These are phyloP conservation scores for Stegostoma tigrinum DNA, from an alignment of 2,113 vertebrate species.

Conservation along the genomic window DNA sequence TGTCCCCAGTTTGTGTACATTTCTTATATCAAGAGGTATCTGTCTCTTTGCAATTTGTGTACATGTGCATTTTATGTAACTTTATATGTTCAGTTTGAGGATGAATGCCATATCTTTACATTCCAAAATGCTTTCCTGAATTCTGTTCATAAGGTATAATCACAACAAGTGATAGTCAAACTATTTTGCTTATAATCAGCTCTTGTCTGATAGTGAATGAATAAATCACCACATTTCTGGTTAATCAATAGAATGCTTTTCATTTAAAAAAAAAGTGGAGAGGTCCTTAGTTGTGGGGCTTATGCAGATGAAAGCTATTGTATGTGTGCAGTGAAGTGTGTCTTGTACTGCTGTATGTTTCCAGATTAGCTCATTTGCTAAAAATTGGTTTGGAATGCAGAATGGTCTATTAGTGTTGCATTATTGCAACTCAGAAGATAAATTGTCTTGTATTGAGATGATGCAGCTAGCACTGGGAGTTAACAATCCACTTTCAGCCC, in stretches of 20 bases:
- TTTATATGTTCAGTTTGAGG: neutral
- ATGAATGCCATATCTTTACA: neutral
- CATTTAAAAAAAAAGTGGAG: conserved; percentile 27
- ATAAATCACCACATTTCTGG: conserved; percentile 15
- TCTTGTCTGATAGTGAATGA: neutral
- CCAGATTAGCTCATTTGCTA: conserved; percentile 37
- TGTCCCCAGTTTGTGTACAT: neutral
- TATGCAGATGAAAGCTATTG: conserved; percentile 33
- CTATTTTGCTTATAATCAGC: neutral
- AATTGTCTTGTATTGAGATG: conserved; percentile 36
- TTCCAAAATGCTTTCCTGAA: neutral
- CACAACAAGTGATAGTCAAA: neutral
- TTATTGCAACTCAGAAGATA: conserved; percentile 33
- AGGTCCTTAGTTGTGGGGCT: neutral
- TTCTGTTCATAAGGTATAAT: neutral
- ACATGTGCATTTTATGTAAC: neutral
- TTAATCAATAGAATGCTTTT: conserved; percentile 24
- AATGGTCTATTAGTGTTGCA: conserved; percentile 35
- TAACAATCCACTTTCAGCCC: conserved; percentile 36
- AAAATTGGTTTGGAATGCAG: conserved; percentile 38
- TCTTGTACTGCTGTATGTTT: conserved; percentile 26
- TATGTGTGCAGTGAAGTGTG: conserved; percentile 23
- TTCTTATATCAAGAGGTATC: neutral
- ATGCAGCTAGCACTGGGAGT: conserved; percentile 34
- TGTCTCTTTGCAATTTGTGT: neutral